These are phyloP conservation scores for Pseudomyrmex pallidus DNA, from an alignment of 1,140 invertebrate genomes.

Conservation along the genomic window DNA sequence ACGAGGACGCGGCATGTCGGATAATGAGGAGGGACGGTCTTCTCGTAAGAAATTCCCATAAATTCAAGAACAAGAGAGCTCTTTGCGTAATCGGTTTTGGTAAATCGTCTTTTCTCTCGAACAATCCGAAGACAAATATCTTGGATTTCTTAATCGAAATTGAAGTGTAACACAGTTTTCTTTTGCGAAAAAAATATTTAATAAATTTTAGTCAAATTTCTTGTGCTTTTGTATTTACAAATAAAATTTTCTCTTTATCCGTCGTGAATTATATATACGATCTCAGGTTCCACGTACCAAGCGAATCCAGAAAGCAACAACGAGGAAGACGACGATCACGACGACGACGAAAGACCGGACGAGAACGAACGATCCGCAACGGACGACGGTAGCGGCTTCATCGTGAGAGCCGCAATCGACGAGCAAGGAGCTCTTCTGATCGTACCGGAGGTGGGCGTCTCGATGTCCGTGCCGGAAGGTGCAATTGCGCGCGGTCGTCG, in stretches of 20 bases:
- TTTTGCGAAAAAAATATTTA: background rate
- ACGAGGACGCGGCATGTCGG: conserved; percentile 65
- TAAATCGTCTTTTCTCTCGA: conserved; percentile 1
- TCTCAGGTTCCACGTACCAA: conserved; percentile 88
- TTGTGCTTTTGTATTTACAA: background rate
- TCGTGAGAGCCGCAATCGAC: conserved; percentile 88
- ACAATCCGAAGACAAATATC: conserved; percentile 2
- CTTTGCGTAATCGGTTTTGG: conserved; percentile 54
- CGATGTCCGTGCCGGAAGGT: conserved; percentile 94
- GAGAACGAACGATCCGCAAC: conserved; percentile 45
- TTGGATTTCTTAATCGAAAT: conserved; percentile 2
- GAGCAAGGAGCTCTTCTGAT: conserved; percentile 91
- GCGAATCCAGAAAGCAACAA: conserved; percentile 85
- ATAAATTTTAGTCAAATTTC: background rate
- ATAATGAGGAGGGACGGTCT: conserved; percentile 71
- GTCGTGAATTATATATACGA: background rate
- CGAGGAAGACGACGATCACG: conserved; percentile 74
- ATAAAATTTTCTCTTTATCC: background rate
- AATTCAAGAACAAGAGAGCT: conserved; percentile 87
- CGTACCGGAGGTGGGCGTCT: conserved; percentile 92
- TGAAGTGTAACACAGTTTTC: background rate
- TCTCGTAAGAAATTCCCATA: conserved; percentile 66
- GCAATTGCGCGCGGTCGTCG: conserved; percentile 92
- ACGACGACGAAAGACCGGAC: conserved; percentile 43
- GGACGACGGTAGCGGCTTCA: conserved; percentile 91